A percentile compares a stretch with the other conserved stretches of the same genome.
These are phyloP conservation scores for Actinernus sp. DNA, from an alignment of 92 coral and sea anemone genomes.

Conservation along the genomic window DNA sequence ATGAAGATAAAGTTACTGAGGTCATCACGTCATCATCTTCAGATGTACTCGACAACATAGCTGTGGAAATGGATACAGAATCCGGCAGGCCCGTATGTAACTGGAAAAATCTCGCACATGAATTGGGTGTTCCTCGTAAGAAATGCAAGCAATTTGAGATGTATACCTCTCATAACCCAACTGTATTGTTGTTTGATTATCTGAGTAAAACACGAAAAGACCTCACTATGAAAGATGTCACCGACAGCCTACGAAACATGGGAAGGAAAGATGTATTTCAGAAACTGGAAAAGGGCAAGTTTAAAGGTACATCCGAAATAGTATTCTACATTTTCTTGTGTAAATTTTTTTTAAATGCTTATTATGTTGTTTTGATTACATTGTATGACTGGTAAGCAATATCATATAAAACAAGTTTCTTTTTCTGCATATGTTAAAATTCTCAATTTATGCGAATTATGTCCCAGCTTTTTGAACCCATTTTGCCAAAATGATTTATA, in stretches of 20 bases:
- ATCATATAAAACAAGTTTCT: too few relatives aligned
- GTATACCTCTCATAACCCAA: conserved; percentile 16
- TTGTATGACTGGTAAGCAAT: too few relatives aligned
- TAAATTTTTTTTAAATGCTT: too few relatives aligned
- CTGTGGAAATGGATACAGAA: conserved; percentile 11
- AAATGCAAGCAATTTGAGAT: conserved; percentile 7
- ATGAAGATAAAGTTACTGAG: conserved; percentile 15
- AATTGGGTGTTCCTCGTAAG: too few relatives aligned
- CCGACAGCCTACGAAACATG: not conserved
- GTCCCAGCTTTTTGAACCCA: too few relatives aligned
- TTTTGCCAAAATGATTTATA: too few relatives aligned
- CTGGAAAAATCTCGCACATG: conserved; percentile 6
- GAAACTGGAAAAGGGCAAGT: too few relatives aligned
- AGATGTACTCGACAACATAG: conserved; percentile 1
- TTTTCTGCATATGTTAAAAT: too few relatives aligned
- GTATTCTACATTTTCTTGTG: too few relatives aligned
- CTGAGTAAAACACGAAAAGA: not conserved
- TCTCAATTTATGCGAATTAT: too few relatives aligned
- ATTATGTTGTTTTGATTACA: too few relatives aligned
- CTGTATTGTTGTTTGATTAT: conserved; percentile 1
- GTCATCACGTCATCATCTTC: conserved; percentile 18
- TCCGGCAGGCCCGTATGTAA: not conserved
- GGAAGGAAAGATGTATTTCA: conserved; percentile 10
- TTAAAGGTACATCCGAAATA: too few relatives aligned
- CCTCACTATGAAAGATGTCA: not conserved